Conservation (phyloP, 2,888 invertebrate genomes). For the Sycophila texana region DNA sequence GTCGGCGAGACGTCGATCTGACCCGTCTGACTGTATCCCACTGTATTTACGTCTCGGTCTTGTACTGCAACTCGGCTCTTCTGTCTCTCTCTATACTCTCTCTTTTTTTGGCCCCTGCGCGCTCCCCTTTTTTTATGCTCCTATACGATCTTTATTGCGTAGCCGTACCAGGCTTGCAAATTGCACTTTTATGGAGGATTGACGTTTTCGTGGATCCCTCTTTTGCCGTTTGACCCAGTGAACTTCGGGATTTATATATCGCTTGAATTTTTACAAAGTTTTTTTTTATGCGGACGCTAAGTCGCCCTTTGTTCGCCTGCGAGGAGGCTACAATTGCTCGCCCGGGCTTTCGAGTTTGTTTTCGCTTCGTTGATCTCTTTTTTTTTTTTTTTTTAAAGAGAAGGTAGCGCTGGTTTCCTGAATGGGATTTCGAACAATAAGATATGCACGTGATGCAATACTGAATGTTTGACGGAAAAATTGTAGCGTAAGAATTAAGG, state of each 20-base stretch:
- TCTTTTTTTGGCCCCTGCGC: neutral
- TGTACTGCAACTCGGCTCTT: neutral
- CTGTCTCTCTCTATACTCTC: neutral
- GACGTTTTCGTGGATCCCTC: neutral
- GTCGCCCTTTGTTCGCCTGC: neutral
- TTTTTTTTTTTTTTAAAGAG: no score
- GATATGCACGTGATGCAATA: no score
- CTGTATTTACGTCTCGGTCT: neutral
- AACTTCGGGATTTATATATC: neutral
- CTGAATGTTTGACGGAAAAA: no score
- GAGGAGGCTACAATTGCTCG: neutral
- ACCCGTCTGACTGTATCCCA: neutral
- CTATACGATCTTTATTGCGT: neutral
- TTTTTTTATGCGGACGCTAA: no score
- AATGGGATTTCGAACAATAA: no score
- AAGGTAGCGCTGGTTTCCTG: no score
- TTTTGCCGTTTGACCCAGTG: constrained; percentile 16
- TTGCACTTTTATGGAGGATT: constrained; percentile 22
- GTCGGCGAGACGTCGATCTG: neutral
- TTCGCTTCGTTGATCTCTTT: no score
- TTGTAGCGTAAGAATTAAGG: no score
- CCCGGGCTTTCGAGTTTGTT: neutral
- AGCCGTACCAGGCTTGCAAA: neutral
- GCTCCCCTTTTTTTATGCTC: constrained; percentile 9
- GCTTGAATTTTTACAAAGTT: neutral